Evolutionary conservation across 1,140 invertebrate genomes (phyloP).

Genomic region (Brachionus asplanchnoidis): DNA sequence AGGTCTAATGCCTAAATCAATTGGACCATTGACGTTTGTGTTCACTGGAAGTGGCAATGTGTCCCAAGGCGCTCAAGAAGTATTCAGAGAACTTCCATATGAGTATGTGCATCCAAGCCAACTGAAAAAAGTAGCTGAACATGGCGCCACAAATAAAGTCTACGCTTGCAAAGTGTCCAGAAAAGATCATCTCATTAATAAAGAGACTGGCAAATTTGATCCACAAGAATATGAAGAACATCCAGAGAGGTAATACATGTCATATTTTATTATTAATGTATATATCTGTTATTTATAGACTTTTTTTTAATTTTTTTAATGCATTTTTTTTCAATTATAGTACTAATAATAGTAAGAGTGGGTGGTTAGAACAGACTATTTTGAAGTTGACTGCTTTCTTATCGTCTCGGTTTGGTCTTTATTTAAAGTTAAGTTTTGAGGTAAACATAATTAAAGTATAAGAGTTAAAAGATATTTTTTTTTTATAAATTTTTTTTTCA

Average conservation of each 20-base stretch:
- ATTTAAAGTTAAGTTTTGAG: no score
- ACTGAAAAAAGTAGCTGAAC: constrained; percentile 86
- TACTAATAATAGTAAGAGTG: no score
- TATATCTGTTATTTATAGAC: neutral
- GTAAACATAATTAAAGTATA: no score
- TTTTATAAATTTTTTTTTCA: no score
- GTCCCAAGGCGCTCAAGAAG: constrained; percentile 86
- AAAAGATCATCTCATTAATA: constrained; percentile 83
- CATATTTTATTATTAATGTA: neutral
- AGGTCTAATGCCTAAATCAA: constrained; percentile 93
- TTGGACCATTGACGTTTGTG: constrained; percentile 59
- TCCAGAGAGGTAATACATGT: constrained; percentile 63
- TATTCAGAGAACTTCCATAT: constrained; percentile 91
- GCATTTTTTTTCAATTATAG: no score
- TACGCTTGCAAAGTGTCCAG: constrained; percentile 87
- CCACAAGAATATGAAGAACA: constrained; percentile 82
- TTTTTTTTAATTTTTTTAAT: neutral
- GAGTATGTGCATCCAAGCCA: constrained; percentile 93
- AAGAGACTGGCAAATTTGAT: constrained; percentile 80
- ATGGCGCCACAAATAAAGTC: constrained; percentile 86
- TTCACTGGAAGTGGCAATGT: constrained; percentile 59
- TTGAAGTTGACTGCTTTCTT: no score
- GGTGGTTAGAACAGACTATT: no score
- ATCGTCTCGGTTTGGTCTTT: no score
- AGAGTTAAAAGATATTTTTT: no score